Evolutionary conservation across 2,113 vertebrate genomes (phyloP).

Genomic region (Laticauda colubrina): DNA sequence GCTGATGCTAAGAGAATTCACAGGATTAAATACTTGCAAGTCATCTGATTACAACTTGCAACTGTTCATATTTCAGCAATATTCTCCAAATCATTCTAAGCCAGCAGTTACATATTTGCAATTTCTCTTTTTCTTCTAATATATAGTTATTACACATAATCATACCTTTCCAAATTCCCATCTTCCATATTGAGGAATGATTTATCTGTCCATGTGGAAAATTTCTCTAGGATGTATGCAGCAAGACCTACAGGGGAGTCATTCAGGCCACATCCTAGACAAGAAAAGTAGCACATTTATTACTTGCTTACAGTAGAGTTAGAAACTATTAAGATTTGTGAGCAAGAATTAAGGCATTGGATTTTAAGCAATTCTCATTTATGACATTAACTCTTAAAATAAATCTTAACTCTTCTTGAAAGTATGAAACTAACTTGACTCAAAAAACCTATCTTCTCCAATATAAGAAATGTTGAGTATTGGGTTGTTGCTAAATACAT

Average conservation of each 20-base stretch:
- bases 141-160: not conserved
- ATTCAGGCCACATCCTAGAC: constrained; percentile 81
- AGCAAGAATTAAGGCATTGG: not conserved
- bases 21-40: not conserved
- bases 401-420: not conserved
- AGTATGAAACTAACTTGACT: not conserved
- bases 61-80: not conserved
- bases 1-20: not conserved
- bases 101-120: not conserved
- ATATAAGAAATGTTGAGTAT: not conserved
- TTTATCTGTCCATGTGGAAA: constrained; percentile 80
- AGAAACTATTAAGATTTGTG: not conserved
- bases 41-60: not conserved
- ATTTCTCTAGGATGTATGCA: constrained; percentile 87
- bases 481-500: not conserved
- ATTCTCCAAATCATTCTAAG: not conserved
- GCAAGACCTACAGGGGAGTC: constrained; percentile 84
- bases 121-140: not conserved
- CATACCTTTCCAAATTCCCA: constrained; percentile 83
- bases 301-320: not conserved
- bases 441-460: not conserved
- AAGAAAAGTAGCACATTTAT: not conserved
- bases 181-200: constrained; percentile 71
- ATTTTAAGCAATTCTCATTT: not conserved
- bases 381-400: not conserved